phyloP scores from a whole-genome alignment of 2,113 vertebrate species.

The Climacteris rufus region DNA sequence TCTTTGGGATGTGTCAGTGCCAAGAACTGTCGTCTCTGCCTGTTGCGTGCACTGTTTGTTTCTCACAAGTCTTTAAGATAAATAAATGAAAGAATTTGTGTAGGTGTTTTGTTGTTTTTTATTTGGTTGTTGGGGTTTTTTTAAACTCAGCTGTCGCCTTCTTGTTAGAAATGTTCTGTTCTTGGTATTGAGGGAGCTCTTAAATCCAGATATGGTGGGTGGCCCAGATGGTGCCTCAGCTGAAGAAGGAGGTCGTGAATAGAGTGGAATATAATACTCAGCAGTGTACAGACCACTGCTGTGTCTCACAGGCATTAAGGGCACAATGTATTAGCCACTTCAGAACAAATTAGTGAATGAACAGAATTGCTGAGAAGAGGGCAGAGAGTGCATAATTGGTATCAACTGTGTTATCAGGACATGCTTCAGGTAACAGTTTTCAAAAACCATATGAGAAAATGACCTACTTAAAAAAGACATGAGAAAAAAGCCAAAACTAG shows the following conservation, averaged over 20 bases:
- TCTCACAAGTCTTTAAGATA: neutral
- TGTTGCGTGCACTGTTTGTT: neutral
- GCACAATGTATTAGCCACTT: neutral
- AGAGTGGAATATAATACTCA: neutral
- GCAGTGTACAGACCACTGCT: neutral
- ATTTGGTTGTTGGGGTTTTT: neutral
- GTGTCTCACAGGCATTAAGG: neutral
- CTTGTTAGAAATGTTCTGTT: neutral
- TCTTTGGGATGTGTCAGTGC: neutral
- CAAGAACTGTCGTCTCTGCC: neutral
- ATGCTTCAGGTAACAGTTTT: neutral
- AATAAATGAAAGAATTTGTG: neutral
- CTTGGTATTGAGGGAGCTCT: neutral
- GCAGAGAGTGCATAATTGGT: neutral
- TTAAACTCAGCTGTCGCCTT: neutral
- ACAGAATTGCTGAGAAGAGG: neutral
- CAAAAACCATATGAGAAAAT: conserved; percentile 2
- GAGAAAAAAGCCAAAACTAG: neutral
- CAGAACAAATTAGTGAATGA: neutral
- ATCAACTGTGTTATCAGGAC: neutral
- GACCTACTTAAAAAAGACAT: neutral
- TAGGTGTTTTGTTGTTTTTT: neutral
- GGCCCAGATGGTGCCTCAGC: conserved; percentile 15
- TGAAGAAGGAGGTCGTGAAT: neutral
- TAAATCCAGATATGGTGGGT: neutral